Conservation (phyloP, 2,888 invertebrate genomes). For the Osmoderma eremita region DNA sequence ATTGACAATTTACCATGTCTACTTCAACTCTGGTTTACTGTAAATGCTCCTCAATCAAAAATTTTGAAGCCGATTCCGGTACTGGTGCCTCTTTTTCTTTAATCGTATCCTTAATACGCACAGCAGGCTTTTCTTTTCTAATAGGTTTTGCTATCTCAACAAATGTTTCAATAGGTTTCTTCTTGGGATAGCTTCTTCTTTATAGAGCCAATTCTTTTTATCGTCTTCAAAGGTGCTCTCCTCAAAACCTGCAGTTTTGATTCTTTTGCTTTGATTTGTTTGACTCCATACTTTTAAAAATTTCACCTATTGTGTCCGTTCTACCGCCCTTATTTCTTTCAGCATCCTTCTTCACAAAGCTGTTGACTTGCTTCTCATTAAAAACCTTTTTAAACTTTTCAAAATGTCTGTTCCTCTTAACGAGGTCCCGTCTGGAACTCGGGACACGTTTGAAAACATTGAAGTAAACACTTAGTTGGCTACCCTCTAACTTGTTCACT, state of each 20-base stretch:
- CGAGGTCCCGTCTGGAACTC: conserved; percentile 40
- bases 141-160: conserved; percentile 19
- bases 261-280: not conserved
- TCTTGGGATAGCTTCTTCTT: conserved; percentile 39
- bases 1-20: conserved; percentile 49
- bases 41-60: conserved; percentile 43
- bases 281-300: conserved; percentile 37
- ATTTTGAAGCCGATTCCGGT: not conserved
- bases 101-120: conserved; percentile 8
- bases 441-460: conserved; percentile 3
- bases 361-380: not conserved
- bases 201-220: conserved; percentile 43
- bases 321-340: not conserved
- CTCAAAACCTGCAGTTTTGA: conserved; percentile 40
- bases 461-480: conserved; percentile 36
- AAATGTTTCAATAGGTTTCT: conserved; percentile 1
- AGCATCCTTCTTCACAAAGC: conserved; percentile 4
- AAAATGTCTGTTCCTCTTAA: conserved; percentile 44
- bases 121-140: conserved; percentile 14
- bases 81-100: conserved; percentile 8
- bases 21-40: conserved; percentile 48
- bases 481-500: conserved; percentile 45
- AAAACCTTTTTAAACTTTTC: conserved; percentile 44
- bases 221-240: conserved; percentile 40
- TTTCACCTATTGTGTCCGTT: conserved; percentile 8